These are phyloP conservation scores for Ctena decussata DNA, from an alignment of 2,888 invertebrate genomes.

Conservation along the genomic window DNA sequence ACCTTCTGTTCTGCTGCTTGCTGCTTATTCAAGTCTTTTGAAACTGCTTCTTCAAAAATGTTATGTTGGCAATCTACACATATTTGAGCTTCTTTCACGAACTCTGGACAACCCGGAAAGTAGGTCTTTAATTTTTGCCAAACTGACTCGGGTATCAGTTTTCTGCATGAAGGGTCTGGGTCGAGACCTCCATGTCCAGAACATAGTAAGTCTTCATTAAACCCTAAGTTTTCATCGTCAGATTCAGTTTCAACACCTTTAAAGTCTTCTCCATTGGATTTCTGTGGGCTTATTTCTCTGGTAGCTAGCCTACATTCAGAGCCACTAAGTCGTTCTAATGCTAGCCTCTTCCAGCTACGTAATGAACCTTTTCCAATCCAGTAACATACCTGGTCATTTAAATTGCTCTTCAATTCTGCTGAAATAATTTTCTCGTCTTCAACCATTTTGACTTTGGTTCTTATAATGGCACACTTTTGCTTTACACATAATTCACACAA, in stretches of 20 bases:
- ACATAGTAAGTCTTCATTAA: conserved; percentile 89
- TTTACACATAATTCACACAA: conserved; percentile 88
- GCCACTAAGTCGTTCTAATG: conserved; percentile 76
- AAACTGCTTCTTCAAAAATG: conserved; percentile 65
- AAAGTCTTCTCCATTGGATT: not conserved
- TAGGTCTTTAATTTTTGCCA: conserved; percentile 88
- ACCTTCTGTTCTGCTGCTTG: conserved; percentile 85
- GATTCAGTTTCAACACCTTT: conserved; percentile 26
- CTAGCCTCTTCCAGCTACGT: conserved; percentile 88
- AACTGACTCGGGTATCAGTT: conserved; percentile 88
- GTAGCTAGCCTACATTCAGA: conserved; percentile 12
- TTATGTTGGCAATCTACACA: conserved; percentile 81
- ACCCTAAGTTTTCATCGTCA: conserved; percentile 84
- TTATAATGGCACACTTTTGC: conserved; percentile 87
- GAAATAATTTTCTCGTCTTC: conserved; percentile 88
- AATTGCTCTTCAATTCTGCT: conserved; percentile 86
- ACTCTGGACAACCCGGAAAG: conserved; percentile 86
- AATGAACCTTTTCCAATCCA: conserved; percentile 89
- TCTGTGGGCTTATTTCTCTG: conserved; percentile 7
- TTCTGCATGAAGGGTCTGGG: conserved; percentile 86
- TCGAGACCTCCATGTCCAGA: conserved; percentile 87
- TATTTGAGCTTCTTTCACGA: conserved; percentile 64
- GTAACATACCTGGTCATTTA: conserved; percentile 83
- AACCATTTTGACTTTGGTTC: conserved; percentile 87
- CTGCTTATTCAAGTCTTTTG: conserved; percentile 67